Evolutionary conservation across 2,797 vertebrate species (phyloP).

Genomic region (Crocodylus rhombifer): DNA sequence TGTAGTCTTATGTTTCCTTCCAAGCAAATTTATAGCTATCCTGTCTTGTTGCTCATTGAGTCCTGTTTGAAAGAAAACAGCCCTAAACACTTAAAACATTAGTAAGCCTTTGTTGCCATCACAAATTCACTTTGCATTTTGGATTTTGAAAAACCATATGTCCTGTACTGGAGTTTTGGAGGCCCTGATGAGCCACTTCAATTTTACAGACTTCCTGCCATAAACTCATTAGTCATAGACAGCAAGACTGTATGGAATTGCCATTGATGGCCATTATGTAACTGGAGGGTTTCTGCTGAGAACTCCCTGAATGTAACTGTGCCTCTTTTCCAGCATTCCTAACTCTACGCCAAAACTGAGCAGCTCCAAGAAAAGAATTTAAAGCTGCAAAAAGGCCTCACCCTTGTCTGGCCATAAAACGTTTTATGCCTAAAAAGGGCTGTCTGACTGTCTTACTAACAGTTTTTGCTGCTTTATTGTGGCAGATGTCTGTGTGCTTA

Average conservation of each 20-base stretch:
- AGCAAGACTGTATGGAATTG: conserved; percentile 41
- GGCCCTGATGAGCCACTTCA: conserved; percentile 44
- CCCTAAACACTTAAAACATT: conserved; percentile 64
- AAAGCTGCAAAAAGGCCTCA: neutral
- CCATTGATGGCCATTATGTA: neutral
- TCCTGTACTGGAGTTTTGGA: conserved; percentile 10
- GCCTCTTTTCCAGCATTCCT: conserved; percentile 31
- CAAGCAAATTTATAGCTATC: conserved; percentile 60
- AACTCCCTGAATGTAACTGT: conserved; percentile 18
- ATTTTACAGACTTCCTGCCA: conserved; percentile 34
- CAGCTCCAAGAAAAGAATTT: conserved; percentile 38
- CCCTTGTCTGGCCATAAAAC: no score
- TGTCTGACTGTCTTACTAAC: no score
- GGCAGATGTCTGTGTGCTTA: no score
- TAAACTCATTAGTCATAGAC: conserved; percentile 49
- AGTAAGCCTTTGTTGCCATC: conserved; percentile 70
- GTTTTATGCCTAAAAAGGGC: no score
- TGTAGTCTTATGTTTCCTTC: conserved; percentile 9
- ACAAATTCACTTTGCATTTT: conserved; percentile 67
- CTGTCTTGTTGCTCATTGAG: conserved; percentile 32
- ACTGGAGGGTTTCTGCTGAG: conserved; percentile 36
- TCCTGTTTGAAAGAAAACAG: conserved; percentile 67
- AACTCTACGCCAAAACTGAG: conserved; percentile 26
- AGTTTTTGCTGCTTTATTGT: no score
- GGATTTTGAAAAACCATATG: conserved; percentile 31